Base-by-base conservation (phyloP, 2,797 vertebrate species). In the Malacoraja senta region DNA sequence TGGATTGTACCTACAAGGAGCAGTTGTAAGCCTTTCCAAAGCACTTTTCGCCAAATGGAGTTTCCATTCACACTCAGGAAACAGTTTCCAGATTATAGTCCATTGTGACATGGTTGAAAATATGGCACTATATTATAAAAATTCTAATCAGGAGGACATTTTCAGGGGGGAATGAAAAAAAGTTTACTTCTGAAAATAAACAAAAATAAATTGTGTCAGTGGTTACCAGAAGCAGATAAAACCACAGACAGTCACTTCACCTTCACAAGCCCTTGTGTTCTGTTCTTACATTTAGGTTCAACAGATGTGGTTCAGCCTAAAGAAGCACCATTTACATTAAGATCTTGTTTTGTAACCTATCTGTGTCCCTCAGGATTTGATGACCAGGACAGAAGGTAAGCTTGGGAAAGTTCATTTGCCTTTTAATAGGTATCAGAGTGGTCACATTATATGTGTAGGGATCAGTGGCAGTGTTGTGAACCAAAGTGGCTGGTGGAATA, bases 341-440 rank as follows among this genome's bases (percentile, higher is more conserved):
- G 61, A 68, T 88, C 84, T 35, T 88, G 84, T 21, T 68, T 88
- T 19, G 63, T 88, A n/a, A 63, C 84, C n/a, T 88, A 88, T 68
- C 32, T 68, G 61, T 88, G 29, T 63, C 58, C 83, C 17, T 63
- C 84, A 32, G 61, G n/a, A 68, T 68, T n/a, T 68, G 61, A 68
- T 21, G 15, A 35, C 63, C 63, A 88, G 65, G n/a, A 32, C 84
- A 68, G n/a, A 32, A 88, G 84, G 84, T 88, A 88, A 88, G 21
- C 83, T 88, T 68, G n/a, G 44, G 58, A 32, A 86, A 86, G 61
- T 63, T 86, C 58, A 29, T 61, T 63, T 86, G 29, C 58, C 3
- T 78, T 53, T 78, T 32, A 78, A 78, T n/a, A 78, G 29, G 63
- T 35, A 1, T 6, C 7, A 88, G 63, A 35, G n/a, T 65, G 84